These are phyloP conservation scores for Phthorimaea operculella DNA, from an alignment of 1,140 invertebrate genomes.

Conservation along the genomic window DNA sequence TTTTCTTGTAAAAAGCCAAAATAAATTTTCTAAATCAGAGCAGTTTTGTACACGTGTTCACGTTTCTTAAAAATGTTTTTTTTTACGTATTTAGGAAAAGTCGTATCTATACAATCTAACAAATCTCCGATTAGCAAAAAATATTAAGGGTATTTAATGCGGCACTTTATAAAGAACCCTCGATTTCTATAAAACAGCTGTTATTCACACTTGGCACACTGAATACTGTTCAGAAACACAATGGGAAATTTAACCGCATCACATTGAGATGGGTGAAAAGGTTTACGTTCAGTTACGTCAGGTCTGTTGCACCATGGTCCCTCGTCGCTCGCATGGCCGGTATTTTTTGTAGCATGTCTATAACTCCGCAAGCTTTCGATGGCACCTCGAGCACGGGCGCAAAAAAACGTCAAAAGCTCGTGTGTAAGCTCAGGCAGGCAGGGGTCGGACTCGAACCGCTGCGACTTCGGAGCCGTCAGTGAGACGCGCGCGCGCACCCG, in stretches of 20 bases:
- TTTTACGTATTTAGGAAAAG: not conserved
- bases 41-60: not conserved
- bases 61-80: not conserved
- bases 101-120: slow-evolving; percentile 2
- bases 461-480: slow-evolving; percentile 29
- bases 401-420: slow-evolving; percentile 61
- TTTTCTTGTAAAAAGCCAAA: too few relatives aligned
- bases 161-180: slow-evolving; percentile 26
- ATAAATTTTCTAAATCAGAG: too few relatives aligned
- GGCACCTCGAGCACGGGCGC: slow-evolving; percentile 56
- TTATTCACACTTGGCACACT: slow-evolving; percentile 60
- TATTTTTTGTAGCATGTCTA: slow-evolving; percentile 55
- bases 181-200: slow-evolving; percentile 29
- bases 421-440: slow-evolving; percentile 21
- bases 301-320: slow-evolving; percentile 41
- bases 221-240: slow-evolving; percentile 38
- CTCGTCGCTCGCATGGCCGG: slow-evolving; percentile 33
- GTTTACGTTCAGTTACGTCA: slow-evolving; percentile 50
- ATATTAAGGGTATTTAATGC: slow-evolving; percentile 13
- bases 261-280: slow-evolving; percentile 27
- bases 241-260: slow-evolving; percentile 54
- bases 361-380: slow-evolving; percentile 61
- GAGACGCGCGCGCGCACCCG: slow-evolving; percentile 24
- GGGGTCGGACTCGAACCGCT: slow-evolving; percentile 15
- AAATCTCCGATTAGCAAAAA: slow-evolving; percentile 14